Base-by-base conservation (phyloP, 2,888 invertebrate genomes). In the Lithophane socia region DNA sequence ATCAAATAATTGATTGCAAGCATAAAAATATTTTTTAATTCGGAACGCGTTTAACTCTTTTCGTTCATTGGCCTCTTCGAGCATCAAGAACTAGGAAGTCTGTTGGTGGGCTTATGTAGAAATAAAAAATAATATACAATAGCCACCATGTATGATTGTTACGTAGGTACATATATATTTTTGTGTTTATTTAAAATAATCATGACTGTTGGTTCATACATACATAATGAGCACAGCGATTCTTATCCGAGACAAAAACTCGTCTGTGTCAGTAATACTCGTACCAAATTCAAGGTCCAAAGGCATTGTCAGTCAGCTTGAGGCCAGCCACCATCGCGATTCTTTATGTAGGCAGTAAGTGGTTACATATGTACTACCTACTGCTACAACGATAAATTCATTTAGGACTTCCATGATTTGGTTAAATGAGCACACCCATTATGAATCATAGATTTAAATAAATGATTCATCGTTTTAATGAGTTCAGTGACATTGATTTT, bases 241-340 rank as follows among this genome's bases (percentile, higher is more conserved):
- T 92, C 91, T 92, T 93, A 94, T 94, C 93, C 92, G 89, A 92
- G 90, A 92, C 93, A 94, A 94, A 94, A 94, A 94, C 93, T 92
- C 89, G 93, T 92, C 92, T 91, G 91, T 91, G 90, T 88, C 89
- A 90, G 90, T 89, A 90, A 89, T 92, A 91, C 92, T 92, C 87
- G 87, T 90, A 92, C 91, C 82, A 88, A 92, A 93, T 88, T 88
- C 88, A 88, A 88, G 88, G 88, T 88, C 88, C 84, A 83, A 82
- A 84, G 83, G 88, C 88, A 90, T 91, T 91, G 90, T 91, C 86
- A 84, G 89, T 87, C 88, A 87, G 84, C 75, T 85, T 87, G 88
- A 91, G 89, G 91, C 90, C 88, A 88, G 83, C 85, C 82, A 88
- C 88, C 88, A 87, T 86, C 85, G 87, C 81, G 86, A 85, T 86